Conservation (phyloP, 2,888 invertebrate species). For the Eulithis prunata region DNA sequence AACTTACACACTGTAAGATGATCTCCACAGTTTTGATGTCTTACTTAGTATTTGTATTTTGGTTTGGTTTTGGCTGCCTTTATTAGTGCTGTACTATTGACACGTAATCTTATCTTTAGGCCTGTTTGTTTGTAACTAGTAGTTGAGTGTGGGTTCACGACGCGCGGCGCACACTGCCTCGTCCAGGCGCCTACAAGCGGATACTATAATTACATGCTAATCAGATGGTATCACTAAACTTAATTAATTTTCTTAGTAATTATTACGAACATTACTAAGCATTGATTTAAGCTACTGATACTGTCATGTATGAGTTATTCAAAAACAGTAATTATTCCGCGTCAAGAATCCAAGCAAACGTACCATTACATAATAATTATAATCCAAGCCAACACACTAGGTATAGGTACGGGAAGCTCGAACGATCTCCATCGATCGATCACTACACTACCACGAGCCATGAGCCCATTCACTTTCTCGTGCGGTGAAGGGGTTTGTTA, state of each 20-base stretch:
- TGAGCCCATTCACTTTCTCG: conserved; percentile 25
- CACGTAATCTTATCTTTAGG: too few species aligned
- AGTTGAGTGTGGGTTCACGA: too few species aligned
- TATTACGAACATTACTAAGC: conserved; percentile 28
- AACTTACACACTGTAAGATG: too few species aligned
- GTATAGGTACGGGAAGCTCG: background rate
- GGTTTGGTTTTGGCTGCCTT: too few species aligned
- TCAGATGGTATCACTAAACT: conserved; percentile 36
- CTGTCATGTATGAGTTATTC: conserved; percentile 16
- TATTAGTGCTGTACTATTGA: too few species aligned
- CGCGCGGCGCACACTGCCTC: too few species aligned
- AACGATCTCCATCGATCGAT: conserved; percentile 1
- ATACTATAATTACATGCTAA: conserved; percentile 30
- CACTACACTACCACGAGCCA: too few species aligned
- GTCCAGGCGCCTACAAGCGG: too few species aligned
- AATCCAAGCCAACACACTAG: conserved; percentile 2
- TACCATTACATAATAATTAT: too few species aligned
- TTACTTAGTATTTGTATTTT: too few species aligned
- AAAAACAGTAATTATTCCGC: conserved; percentile 8
- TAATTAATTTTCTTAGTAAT: conserved; percentile 37
- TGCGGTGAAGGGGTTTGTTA: background rate
- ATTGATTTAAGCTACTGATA: conserved; percentile 30
- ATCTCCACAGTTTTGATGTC: too few species aligned
- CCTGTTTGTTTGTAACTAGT: too few species aligned
- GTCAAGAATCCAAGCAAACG: conserved; percentile 1